These are phyloP conservation scores for Ennomos quercinarius DNA, from an alignment of 2,888 invertebrate genomes.

Conservation along the genomic window DNA sequence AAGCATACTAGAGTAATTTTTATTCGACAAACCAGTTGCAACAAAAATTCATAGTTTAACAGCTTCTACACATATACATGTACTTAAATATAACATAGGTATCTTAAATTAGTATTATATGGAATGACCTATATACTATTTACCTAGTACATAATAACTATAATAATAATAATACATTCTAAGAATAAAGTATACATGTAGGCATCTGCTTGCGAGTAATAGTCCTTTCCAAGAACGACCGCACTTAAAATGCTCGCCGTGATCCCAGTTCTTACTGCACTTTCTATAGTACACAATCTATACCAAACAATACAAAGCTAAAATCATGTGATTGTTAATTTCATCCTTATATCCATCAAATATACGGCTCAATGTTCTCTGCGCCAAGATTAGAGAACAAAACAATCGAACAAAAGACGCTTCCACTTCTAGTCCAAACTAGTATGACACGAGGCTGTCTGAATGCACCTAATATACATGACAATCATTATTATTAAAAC, in stretches of 20 bases:
- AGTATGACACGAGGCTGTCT: constrained; percentile 25
- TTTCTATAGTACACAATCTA: constrained; percentile 71
- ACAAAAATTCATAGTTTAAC: too few species aligned
- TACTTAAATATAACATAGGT: too few species aligned
- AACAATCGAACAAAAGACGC: constrained; percentile 32
- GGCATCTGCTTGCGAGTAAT: constrained; percentile 5
- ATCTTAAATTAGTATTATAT: too few species aligned
- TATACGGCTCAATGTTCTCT: constrained; percentile 47
- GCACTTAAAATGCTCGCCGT: constrained; percentile 67
- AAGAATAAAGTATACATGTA: too few species aligned
- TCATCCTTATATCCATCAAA: constrained; percentile 40
- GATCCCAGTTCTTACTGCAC: constrained; percentile 63
- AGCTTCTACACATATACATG: too few species aligned
- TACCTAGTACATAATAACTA: too few species aligned
- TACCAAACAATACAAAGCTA: constrained; percentile 56
- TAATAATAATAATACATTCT: too few species aligned
- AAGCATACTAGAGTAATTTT: too few species aligned
- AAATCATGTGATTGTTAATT: constrained; percentile 35
- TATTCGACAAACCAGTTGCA: too few species aligned
- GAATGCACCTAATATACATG: constrained; percentile 17
- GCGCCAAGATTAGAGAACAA: constrained; percentile 30
- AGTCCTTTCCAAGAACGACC: constrained; percentile 43
- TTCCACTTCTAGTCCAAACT: constrained; percentile 35
- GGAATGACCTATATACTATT: too few species aligned
- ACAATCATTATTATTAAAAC: constrained; percentile 6